phyloP scores from a whole-genome alignment of 2,113 vertebrate species.

The Ploceus nigricollis region DNA sequence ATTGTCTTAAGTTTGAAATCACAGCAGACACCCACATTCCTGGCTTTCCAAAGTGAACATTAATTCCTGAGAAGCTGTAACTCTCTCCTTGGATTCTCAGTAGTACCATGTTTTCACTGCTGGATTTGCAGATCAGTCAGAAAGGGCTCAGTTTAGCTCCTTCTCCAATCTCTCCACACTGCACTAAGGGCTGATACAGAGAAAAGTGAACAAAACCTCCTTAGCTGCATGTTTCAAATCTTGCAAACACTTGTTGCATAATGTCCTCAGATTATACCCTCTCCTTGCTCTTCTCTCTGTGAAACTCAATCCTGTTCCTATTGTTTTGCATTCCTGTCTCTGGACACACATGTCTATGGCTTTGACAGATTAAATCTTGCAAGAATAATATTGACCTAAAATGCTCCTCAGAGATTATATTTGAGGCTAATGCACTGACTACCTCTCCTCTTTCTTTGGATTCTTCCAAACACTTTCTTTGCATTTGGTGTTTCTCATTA shows the following conservation, averaged over 20 bases:
- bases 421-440: background rate
- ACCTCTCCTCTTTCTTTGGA: background rate
- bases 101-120: background rate
- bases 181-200: background rate
- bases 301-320: background rate
- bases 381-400: background rate
- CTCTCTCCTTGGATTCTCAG: background rate
- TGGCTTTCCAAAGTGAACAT: background rate
- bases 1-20: background rate
- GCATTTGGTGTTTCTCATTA: background rate
- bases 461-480: background rate
- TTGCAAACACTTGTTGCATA: background rate
- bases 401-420: background rate
- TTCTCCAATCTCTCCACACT: background rate
- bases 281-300: background rate
- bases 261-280: background rate
- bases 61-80: background rate
- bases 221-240: background rate
- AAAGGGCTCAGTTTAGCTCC: background rate
- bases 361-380: background rate
- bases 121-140: background rate
- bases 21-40: background rate
- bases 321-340: background rate
- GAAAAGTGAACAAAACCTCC: background rate
- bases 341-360: background rate